These are phyloP conservation scores for Pomacea canaliculata DNA, from an alignment of 2,888 invertebrate species.

Conservation along the genomic window DNA sequence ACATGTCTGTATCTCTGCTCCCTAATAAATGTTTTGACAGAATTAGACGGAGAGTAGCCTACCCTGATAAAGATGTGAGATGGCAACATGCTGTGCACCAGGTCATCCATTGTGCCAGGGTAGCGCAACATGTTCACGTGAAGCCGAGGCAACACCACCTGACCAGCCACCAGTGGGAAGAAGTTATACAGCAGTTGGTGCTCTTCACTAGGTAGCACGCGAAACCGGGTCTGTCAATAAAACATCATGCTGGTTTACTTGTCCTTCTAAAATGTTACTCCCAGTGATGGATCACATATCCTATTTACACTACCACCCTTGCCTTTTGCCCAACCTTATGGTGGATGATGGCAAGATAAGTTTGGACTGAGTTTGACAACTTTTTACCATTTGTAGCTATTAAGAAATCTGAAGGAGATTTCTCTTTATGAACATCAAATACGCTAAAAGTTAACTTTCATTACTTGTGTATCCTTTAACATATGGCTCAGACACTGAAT, in stretches of 20 bases:
- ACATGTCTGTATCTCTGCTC: constrained; percentile 3
- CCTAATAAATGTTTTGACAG: background rate
- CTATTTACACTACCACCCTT: no score
- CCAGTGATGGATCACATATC: no score
- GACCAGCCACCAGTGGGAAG: constrained; percentile 82
- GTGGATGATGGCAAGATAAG: no score
- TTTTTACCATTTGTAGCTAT: no score
- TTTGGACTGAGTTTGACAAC: no score
- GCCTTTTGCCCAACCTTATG: no score
- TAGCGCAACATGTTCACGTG: constrained; percentile 71
- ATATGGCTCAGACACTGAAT: no score
- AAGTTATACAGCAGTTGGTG: constrained; percentile 78
- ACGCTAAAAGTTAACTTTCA: no score
- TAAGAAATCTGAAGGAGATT: no score
- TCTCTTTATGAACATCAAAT: no score
- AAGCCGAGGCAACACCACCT: constrained; percentile 78
- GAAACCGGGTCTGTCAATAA: constrained; percentile 66
- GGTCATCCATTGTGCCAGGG: constrained; percentile 71
- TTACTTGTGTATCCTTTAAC: no score
- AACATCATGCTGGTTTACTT: background rate
- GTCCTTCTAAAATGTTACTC: no score
- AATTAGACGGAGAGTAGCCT: background rate
- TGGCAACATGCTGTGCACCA: constrained; percentile 76
- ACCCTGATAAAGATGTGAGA: constrained; percentile 78
- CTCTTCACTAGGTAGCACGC: constrained; percentile 68